Percentiles rank a stretch among this genome's conserved stretches.
These are phyloP conservation scores for Pemphredon lugubris DNA, from an alignment of 2,888 invertebrate species.

Conservation along the genomic window DNA sequence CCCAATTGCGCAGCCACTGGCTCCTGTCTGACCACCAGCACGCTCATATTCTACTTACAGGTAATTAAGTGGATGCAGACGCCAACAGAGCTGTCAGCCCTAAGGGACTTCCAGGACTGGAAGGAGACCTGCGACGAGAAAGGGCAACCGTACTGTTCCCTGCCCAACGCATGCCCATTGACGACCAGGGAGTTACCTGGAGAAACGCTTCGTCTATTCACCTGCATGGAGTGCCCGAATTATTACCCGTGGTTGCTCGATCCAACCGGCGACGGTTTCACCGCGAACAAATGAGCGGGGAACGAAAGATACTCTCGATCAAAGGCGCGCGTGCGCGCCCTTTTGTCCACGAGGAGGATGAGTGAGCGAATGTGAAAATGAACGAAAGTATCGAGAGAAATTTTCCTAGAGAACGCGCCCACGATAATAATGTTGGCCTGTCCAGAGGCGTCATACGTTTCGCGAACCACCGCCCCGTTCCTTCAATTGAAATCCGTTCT, in stretches of 20 bases:
- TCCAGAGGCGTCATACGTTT: conserved; percentile 24
- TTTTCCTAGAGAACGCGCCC: conserved; percentile 7
- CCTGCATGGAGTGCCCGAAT: conserved; percentile 97
- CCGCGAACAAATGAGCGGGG: conserved; percentile 88
- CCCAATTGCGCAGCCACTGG: background rate
- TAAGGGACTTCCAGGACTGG: conserved; percentile 97
- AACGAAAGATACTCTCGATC: no score
- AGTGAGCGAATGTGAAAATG: background rate
- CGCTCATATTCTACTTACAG: conserved; percentile 79
- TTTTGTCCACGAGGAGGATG: conserved; percentile 17
- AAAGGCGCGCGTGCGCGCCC: no score
- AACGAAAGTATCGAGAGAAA: background rate
- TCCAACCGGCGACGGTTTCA: conserved; percentile 96
- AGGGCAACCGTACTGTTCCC: conserved; percentile 95
- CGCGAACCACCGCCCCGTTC: conserved; percentile 38
- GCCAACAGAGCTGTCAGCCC: conserved; percentile 92
- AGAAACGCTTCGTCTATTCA: conserved; percentile 94
- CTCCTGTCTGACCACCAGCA: background rate
- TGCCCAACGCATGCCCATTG: conserved; percentile 94
- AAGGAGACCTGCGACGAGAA: conserved; percentile 97
- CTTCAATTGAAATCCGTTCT: background rate
- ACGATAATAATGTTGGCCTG: no score
- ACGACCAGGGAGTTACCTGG: conserved; percentile 95
- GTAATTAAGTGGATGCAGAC: conserved; percentile 98
- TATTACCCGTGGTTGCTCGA: conserved; percentile 97